A percentile compares a stretch with the other conserved stretches of the same genome.
Conservation (phyloP, 2,797 vertebrate species). For the Neosalanx taihuensis region DNA sequence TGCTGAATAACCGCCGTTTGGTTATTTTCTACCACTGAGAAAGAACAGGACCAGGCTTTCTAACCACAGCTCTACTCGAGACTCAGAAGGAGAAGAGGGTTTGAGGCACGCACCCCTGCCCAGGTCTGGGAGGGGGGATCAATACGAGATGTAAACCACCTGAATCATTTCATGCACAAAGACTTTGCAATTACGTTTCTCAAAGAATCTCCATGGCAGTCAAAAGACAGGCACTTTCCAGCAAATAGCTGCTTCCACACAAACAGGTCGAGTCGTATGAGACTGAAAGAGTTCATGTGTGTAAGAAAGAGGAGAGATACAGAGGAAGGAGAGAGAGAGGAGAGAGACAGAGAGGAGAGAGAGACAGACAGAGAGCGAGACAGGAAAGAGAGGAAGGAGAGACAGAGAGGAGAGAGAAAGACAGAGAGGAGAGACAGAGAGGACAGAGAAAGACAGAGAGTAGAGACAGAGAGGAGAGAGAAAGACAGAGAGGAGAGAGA, state of each 20-base stretch:
- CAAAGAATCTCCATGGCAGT: not conserved
- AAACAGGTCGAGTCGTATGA: not conserved
- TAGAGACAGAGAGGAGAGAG: no score
- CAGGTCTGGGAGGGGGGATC: not conserved
- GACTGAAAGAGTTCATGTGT: no score
- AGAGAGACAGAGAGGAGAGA: no score
- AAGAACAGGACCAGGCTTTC: not conserved
- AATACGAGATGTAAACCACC: not conserved
- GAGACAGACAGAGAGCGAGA: no score
- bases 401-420: no score
- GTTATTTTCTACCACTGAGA: not conserved
- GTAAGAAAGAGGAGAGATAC: no score
- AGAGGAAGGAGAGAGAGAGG: no score
- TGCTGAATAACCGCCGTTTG: not conserved
- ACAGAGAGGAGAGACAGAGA: no score
- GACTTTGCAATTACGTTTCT: slow-evolving; percentile 21
- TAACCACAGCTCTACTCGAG: not conserved
- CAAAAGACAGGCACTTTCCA: not conserved
- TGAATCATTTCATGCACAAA: slow-evolving; percentile 24
- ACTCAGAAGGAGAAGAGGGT: no score
- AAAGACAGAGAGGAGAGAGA: no score
- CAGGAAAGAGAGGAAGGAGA: no score
- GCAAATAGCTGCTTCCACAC: not conserved
- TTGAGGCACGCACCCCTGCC: not conserved
- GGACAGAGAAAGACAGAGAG: no score